Conservation (phyloP, 1,140 invertebrate species). For the Pollicipes pollicipes region DNA sequence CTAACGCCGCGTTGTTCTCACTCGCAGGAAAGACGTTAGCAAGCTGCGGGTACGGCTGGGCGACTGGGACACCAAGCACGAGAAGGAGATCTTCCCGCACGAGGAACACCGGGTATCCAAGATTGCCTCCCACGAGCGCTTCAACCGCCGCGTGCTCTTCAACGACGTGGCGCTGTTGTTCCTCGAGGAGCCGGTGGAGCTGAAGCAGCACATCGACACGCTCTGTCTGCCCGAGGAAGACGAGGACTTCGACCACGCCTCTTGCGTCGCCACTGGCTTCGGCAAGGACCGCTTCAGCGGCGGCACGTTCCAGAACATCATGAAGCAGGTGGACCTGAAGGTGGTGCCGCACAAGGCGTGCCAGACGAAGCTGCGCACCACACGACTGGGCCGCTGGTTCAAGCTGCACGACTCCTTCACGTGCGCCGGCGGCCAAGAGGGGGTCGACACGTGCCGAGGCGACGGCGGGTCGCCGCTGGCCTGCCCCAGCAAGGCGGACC, state of each 20-base stretch:
- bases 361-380: conserved; percentile 21
- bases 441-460: too few species aligned
- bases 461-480: too few species aligned
- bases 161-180: conserved; percentile 43
- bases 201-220: conserved; percentile 42
- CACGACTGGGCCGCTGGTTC: too few species aligned
- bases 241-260: conserved; percentile 4
- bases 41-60: conserved; percentile 37
- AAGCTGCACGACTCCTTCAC: too few species aligned
- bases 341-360: conserved; percentile 35
- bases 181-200: conserved; percentile 30
- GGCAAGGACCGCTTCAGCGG: conserved; percentile 46
- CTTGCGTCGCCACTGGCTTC: conserved; percentile 63
- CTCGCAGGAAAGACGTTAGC: conserved; percentile 7
- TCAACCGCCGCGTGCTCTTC: conserved; percentile 28
- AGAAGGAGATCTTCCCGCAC: conserved; percentile 24
- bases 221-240: conserved; percentile 26
- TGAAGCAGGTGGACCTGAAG: conserved; percentile 31
- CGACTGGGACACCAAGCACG: conserved; percentile 27
- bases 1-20: too few species aligned
- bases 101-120: conserved; percentile 22
- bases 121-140: conserved; percentile 27
- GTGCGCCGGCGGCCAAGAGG: too few species aligned
- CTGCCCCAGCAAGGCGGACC: too few species aligned
- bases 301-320: conserved; percentile 46